Percentiles rank a stretch among this genome's conserved stretches.
Conservation (phyloP, 2,888 invertebrate genomes). For the Lycophotia porphyrea region DNA sequence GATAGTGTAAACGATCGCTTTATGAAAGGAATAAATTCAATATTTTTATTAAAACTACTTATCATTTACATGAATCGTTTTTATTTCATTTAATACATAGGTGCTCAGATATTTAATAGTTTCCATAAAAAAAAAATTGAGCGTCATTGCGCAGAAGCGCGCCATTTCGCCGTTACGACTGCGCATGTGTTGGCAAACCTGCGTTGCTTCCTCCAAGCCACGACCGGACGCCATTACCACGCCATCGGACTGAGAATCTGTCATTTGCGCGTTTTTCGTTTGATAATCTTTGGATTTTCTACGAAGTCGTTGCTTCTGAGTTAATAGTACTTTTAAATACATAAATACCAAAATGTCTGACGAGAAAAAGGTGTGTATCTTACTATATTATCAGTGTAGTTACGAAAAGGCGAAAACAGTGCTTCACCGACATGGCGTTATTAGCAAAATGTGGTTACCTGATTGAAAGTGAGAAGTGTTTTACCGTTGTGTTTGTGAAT, state of each 20-base stretch:
- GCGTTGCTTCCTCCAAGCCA: conserved; percentile 86
- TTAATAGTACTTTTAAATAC: conserved; percentile 76
- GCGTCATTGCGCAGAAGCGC: conserved; percentile 80
- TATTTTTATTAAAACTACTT: neutral
- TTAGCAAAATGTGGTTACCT: conserved; percentile 83
- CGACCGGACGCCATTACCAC: conserved; percentile 89
- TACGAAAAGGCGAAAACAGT: conserved; percentile 64
- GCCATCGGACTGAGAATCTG: conserved; percentile 85
- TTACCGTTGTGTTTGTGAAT: conserved; percentile 22
- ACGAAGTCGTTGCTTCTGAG: conserved; percentile 75
- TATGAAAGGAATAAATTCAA: neutral
- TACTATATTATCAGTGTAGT: conserved; percentile 80
- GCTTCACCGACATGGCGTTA: conserved; percentile 87
- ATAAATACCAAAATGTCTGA: conserved; percentile 90
- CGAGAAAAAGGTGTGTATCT: conserved; percentile 91
- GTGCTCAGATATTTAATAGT: neutral
- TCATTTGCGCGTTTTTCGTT: conserved; percentile 82
- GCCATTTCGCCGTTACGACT: conserved; percentile 79
- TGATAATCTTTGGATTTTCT: conserved; percentile 73
- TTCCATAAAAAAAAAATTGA: neutral
- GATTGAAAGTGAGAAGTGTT: conserved; percentile 60
- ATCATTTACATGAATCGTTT: neutral
- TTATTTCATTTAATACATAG: conserved; percentile 8
- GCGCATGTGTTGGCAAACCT: conserved; percentile 86
- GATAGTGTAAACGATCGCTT: neutral